Percentiles rank a stretch among this genome's conserved stretches.
phyloP scores from a whole-genome alignment of 2,113 vertebrate genomes.

The Tragelaphus buxtoni region DNA sequence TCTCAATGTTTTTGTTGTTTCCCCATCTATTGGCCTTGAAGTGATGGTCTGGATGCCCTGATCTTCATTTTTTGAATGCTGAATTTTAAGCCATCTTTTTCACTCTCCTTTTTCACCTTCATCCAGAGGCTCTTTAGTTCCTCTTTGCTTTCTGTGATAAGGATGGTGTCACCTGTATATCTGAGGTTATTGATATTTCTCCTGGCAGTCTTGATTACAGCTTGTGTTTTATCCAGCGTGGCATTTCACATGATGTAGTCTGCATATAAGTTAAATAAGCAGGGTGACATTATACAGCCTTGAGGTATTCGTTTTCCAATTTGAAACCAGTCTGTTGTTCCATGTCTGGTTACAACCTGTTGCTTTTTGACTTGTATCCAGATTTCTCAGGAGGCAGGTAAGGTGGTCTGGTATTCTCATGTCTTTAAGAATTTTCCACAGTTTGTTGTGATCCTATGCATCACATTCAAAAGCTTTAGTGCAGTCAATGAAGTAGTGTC shows the following conservation, averaged over 20 bases:
- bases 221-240: neutral
- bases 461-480: neutral
- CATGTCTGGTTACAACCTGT: neutral
- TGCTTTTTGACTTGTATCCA: neutral
- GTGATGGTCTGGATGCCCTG: neutral
- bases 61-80: neutral
- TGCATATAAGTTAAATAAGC: neutral
- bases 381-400: neutral
- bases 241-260: neutral
- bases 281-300: neutral
- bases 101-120: neutral
- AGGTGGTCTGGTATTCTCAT: neutral
- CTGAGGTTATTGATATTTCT: neutral
- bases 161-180: neutral
- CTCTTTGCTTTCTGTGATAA: neutral
- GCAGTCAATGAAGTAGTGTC: neutral
- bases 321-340: neutral
- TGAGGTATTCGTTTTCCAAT: neutral
- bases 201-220: rapidly evolving
- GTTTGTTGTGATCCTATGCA: neutral
- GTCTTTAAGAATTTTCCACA: neutral
- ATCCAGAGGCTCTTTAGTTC: neutral
- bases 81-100: neutral
- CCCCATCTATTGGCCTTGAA: neutral
- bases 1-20: neutral